Conservation (phyloP, 2,888 invertebrate genomes). For the Augochlorella aurata region DNA sequence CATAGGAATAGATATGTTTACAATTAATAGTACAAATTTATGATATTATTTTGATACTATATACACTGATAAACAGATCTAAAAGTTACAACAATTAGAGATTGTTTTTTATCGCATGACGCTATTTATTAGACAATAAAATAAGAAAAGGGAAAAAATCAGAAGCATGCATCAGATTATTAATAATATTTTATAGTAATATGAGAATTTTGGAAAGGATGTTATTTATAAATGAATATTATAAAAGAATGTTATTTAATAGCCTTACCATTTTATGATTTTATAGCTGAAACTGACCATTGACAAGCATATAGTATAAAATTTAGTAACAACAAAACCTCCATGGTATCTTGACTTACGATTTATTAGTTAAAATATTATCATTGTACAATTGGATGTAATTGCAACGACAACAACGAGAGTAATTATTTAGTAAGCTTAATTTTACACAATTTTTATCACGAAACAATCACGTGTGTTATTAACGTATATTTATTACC, state of each 20-base stretch:
- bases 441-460: conserved; percentile 11
- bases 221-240: not conserved
- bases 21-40: not conserved
- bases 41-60: not conserved
- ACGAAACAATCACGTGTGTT: conserved; percentile 18
- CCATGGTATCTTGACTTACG: conserved; percentile 66
- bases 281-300: conserved; percentile 64
- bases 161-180: not conserved
- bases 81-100: conserved; percentile 13
- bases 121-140: not conserved
- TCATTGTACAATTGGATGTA: conserved; percentile 30
- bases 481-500: conserved; percentile 30
- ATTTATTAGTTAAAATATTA: conserved; percentile 57
- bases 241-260: not conserved
- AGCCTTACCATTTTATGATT: conserved; percentile 76
- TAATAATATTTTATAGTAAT: not conserved
- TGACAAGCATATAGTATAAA: conserved; percentile 71
- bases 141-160: not conserved
- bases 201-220: not conserved
- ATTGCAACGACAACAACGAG: not conserved
- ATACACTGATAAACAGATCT: not conserved
- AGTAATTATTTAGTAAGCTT: conserved; percentile 13
- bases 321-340: conserved; percentile 68
- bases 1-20: not conserved
- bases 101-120: not conserved